Conservation (phyloP, 2,888 invertebrate genomes). For the Amitus sp. region DNA sequence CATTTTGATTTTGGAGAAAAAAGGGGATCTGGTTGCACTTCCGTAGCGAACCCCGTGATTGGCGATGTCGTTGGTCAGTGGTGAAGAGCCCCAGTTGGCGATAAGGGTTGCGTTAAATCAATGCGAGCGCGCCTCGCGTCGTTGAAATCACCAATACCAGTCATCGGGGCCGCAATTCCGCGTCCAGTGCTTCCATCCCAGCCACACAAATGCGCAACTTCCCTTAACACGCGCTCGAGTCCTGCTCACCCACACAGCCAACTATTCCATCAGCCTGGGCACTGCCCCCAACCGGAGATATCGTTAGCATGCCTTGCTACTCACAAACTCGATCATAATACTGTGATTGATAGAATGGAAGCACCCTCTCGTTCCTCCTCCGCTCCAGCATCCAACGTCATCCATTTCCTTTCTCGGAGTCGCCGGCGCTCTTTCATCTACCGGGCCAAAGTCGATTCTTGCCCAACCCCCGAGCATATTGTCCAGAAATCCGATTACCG, state of each 20-base stretch:
- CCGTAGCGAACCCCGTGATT: constrained; percentile 17
- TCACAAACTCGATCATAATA: constrained; percentile 65
- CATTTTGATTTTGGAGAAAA: constrained; percentile 22
- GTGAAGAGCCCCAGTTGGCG: constrained; percentile 25
- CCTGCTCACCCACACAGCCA: constrained; percentile 31
- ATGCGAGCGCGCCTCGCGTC: constrained; percentile 44
- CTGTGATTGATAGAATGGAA: constrained; percentile 65
- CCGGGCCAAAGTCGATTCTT: neutral
- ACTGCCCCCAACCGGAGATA: constrained; percentile 62
- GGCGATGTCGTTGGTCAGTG: constrained; percentile 38
- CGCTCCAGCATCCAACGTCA: constrained; percentile 34
- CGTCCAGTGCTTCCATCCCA: constrained; percentile 56
- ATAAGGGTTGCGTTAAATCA: constrained; percentile 53
- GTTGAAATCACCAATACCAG: constrained; percentile 52
- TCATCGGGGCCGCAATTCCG: constrained; percentile 34
- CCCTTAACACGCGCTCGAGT: constrained; percentile 24
- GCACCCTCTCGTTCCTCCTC: constrained; percentile 47
- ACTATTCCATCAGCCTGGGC: constrained; percentile 43
- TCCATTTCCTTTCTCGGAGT: constrained; percentile 19
- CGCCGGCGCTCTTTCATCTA: constrained; percentile 4
- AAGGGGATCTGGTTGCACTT: constrained; percentile 23
- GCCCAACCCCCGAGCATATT: constrained; percentile 34
- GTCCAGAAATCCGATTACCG: constrained; percentile 32
- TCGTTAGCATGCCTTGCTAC: constrained; percentile 66
- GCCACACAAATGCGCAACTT: constrained; percentile 19